Evolutionary conservation across 2,797 vertebrate species (phyloP).

Genomic region (Ataeniobius toweri): DNA sequence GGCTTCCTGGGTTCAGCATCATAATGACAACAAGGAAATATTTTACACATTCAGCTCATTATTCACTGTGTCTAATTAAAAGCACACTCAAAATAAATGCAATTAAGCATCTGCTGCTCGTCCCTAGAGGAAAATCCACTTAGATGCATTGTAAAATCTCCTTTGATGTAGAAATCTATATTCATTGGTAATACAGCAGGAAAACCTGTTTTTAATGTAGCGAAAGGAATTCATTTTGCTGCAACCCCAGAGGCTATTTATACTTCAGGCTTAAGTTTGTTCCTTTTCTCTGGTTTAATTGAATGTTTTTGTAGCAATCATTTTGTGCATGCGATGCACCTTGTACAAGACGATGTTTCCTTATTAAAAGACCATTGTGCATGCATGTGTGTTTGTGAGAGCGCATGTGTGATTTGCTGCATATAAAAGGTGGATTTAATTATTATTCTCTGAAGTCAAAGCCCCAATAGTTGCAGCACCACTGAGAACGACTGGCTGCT

Average conservation of each 20-base stretch:
- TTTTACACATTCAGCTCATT: constrained; percentile 71
- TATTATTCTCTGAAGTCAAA: background rate
- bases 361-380: background rate
- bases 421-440: background rate
- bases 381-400: background rate
- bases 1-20: constrained; percentile 41
- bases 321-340: constrained; percentile 6
- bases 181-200: constrained; percentile 50
- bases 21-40: constrained; percentile 52
- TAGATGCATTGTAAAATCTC: constrained; percentile 53
- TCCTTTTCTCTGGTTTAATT: constrained; percentile 30
- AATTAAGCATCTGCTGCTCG: constrained; percentile 58
- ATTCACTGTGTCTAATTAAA: constrained; percentile 73
- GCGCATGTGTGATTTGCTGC: background rate
- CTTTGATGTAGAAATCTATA: constrained; percentile 64
- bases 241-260: constrained; percentile 43
- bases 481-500: background rate
- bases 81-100: constrained; percentile 57
- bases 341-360: constrained; percentile 14
- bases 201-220: constrained; percentile 49
- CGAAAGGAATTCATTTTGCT: constrained; percentile 42
- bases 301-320: constrained; percentile 18
- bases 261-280: constrained; percentile 39
- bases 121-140: constrained; percentile 56
- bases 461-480: background rate